phyloP scores from a whole-genome alignment of 2,888 invertebrate genomes.

The Coecobrya sp. region DNA sequence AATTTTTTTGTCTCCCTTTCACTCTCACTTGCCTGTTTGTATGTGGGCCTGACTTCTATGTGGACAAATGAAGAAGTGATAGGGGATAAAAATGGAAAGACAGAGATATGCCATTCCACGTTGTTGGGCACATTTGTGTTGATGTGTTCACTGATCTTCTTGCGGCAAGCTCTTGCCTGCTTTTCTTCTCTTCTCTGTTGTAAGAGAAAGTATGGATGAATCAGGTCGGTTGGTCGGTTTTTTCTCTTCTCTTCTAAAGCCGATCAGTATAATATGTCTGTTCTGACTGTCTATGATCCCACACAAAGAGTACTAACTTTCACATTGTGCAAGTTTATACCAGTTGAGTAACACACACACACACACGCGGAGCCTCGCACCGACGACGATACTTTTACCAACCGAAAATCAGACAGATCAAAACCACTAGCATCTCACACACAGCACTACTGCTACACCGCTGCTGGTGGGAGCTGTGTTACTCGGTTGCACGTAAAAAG shows the following conservation, averaged over 20 bases:
- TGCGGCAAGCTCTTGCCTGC: conserved; percentile 66
- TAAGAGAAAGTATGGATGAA: conserved; percentile 55
- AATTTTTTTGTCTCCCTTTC: conserved; percentile 46
- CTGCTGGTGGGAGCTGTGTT: conserved; percentile 56
- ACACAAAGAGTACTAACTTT: conserved; percentile 11
- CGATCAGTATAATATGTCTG: conserved; percentile 58
- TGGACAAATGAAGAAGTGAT: conserved; percentile 57
- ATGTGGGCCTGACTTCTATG: conserved; percentile 13
- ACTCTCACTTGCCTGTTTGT: conserved; percentile 1
- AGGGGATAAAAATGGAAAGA: conserved; percentile 34
- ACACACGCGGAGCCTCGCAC: conserved; percentile 16
- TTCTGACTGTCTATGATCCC: conserved; percentile 12
- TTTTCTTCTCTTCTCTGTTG: conserved; percentile 24
- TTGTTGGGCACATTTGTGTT: conserved; percentile 69
- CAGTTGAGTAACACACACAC: conserved; percentile 34
- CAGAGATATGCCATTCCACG: conserved; percentile 63
- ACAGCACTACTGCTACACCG: conserved; percentile 19
- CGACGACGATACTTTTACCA: conserved; percentile 28
- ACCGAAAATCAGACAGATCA: conserved; percentile 47
- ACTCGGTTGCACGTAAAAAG: conserved; percentile 66
- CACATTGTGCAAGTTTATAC: background rate
- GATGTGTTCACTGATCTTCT: conserved; percentile 67
- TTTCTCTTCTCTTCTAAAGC: conserved; percentile 54
- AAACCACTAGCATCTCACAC: conserved; percentile 25
- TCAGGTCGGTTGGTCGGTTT: conserved; percentile 56